These are phyloP conservation scores for Pediacus dermestoides DNA, from an alignment of 2,888 invertebrate genomes.

Conservation along the genomic window DNA sequence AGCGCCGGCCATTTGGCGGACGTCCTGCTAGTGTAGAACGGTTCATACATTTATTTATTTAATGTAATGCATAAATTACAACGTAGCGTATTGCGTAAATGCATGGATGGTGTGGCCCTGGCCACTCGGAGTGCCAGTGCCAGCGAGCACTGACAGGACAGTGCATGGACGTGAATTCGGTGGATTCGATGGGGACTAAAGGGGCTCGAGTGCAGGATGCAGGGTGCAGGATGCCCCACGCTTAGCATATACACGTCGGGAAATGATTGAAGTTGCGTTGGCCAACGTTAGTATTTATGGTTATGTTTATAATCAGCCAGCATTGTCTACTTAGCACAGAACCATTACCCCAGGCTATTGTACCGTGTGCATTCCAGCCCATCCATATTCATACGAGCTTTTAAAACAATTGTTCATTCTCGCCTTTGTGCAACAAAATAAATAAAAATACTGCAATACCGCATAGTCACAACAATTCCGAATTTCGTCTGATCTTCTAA, in stretches of 20 bases:
- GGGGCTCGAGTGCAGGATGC: no score
- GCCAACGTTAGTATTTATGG: slow-evolving; percentile 47
- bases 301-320: slow-evolving; percentile 49
- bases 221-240: slow-evolving; percentile 4
- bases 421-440: slow-evolving; percentile 39
- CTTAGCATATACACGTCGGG: slow-evolving; percentile 37
- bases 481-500: slow-evolving; percentile 18
- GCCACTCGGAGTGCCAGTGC: slow-evolving; percentile 20
- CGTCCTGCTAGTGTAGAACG: slow-evolving; percentile 26
- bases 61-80: slow-evolving; percentile 46
- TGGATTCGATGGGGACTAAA: no score
- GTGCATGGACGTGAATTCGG: no score
- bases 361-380: slow-evolving; percentile 44
- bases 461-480: slow-evolving; percentile 20
- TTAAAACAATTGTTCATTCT: slow-evolving; percentile 48
- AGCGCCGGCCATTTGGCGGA: slow-evolving; percentile 28
- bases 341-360: slow-evolving; percentile 47
- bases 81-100: slow-evolving; percentile 39
- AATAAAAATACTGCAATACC: slow-evolving; percentile 29
- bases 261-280: slow-evolving; percentile 48
- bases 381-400: slow-evolving; percentile 50
- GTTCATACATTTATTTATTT: slow-evolving; percentile 44
- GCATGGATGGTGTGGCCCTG: slow-evolving; percentile 25
- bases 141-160: slow-evolving; percentile 20
- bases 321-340: slow-evolving; percentile 49